These are phyloP conservation scores for Callithrix jacchus DNA, from an alignment of 2,113 vertebrate species.

Conservation along the genomic window DNA sequence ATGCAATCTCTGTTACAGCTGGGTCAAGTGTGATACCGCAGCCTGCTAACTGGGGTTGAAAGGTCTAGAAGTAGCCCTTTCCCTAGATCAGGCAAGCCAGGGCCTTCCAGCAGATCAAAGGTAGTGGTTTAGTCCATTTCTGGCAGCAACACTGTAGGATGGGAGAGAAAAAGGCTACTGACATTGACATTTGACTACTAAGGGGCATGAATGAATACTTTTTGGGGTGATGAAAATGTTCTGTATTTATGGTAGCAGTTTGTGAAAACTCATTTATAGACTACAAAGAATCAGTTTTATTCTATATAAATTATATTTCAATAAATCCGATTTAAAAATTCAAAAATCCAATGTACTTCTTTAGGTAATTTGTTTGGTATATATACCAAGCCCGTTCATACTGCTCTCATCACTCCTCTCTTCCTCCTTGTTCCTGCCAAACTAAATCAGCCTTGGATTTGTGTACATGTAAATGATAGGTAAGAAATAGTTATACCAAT, in stretches of 20 bases:
- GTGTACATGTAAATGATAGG: neutral
- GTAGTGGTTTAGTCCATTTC: neutral
- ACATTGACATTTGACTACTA: neutral
- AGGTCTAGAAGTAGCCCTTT: rapidly evolving
- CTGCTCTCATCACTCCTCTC: neutral
- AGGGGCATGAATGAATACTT: neutral
- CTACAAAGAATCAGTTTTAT: neutral
- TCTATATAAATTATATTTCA: neutral
- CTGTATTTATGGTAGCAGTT: neutral
- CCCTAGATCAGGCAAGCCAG: neutral
- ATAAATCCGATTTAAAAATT: neutral
- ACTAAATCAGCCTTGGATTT: neutral
- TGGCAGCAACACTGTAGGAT: neutral
- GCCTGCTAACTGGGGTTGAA: too few species aligned
- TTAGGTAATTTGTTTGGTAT: neutral
- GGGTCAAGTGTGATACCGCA: neutral
- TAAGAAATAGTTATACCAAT: neutral
- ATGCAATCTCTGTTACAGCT: neutral
- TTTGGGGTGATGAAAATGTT: neutral
- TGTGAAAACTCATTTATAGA: neutral
- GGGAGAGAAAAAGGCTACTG: rapidly evolving
- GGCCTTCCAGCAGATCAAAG: neutral
- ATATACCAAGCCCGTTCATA: neutral
- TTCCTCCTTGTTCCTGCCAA: neutral
- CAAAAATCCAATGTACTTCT: neutral